Evolutionary conservation across 2,797 vertebrate genomes (phyloP).

Genomic region (Chromobotia macracanthus): DNA sequence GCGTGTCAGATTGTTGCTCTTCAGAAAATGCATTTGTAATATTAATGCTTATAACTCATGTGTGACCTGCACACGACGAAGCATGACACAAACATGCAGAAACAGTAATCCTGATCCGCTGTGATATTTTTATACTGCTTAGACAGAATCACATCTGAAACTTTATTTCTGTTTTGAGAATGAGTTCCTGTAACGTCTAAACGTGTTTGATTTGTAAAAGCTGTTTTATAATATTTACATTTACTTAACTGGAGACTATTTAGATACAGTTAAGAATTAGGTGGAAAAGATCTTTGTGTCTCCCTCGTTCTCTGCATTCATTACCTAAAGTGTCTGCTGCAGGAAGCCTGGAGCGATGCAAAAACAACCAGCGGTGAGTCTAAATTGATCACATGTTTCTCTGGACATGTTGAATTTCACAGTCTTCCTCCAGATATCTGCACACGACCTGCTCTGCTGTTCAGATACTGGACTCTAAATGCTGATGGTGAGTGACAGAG

Average conservation of each 20-base stretch:
- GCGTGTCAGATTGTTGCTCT: no score
- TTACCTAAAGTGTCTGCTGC: conserved; percentile 24
- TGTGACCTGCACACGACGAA: not conserved
- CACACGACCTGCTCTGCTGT: conserved; percentile 24
- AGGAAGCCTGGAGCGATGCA: conserved; percentile 35
- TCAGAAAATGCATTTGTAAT: not conserved
- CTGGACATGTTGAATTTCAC: conserved; percentile 61
- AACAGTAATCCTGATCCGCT: conserved; percentile 27
- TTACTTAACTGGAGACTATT: not conserved
- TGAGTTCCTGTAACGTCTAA: conserved; percentile 6
- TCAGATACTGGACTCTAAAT: conserved; percentile 11
- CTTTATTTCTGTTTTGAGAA: no score
- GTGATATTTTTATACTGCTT: conserved; percentile 42
- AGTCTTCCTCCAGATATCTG: conserved; percentile 51
- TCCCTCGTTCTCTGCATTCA: not conserved
- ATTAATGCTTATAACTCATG: not conserved
- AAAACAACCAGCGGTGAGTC: conserved; percentile 50
- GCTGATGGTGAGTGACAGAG: conserved; percentile 30
- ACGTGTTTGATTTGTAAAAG: not conserved
- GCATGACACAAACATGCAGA: not conserved
- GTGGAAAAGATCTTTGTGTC: not conserved
- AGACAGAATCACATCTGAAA: no score
- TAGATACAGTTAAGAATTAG: not conserved
- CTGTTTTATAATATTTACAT: not conserved
- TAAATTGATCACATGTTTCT: conserved; percentile 53